Percentiles rank a stretch among this genome's conserved stretches.
phyloP scores from a whole-genome alignment of 2,113 vertebrate genomes.

The Mesoclemmys tuberculata region DNA sequence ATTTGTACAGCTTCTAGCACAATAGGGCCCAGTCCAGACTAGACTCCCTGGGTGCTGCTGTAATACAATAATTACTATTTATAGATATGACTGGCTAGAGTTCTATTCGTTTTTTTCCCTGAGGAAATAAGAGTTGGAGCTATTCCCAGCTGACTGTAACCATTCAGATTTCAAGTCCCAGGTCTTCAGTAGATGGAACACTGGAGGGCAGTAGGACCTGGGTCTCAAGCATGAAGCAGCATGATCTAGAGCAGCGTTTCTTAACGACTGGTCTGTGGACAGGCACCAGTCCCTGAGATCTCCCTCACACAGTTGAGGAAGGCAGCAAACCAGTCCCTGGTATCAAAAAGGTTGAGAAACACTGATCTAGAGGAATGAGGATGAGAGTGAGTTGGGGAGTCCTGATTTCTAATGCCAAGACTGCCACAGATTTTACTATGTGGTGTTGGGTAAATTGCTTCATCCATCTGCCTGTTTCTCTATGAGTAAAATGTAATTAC shows the following conservation, averaged over 20 bases:
- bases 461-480: neutral
- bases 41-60: neutral
- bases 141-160: neutral
- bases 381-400: rapidly evolving
- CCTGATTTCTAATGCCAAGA: neutral
- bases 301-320: neutral
- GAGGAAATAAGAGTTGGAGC: neutral
- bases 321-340: neutral
- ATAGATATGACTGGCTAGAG: neutral
- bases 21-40: neutral
- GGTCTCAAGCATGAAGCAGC: neutral
- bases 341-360: neutral
- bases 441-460: neutral
- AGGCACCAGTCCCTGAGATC: rapidly evolving
- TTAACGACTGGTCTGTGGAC: neutral
- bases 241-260: neutral
- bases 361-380: neutral
- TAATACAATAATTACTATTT: neutral
- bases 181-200: neutral
- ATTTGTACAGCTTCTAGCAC: neutral
- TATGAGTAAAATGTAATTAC: neutral
- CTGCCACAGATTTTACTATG: neutral
- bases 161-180: neutral
- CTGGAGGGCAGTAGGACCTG: neutral
- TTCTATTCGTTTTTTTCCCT: neutral